A percentile compares a stretch with the other conserved stretches of the same genome.
Conservation (phyloP, 2,113 vertebrate genomes). For the Marcusenius ussheri region DNA sequence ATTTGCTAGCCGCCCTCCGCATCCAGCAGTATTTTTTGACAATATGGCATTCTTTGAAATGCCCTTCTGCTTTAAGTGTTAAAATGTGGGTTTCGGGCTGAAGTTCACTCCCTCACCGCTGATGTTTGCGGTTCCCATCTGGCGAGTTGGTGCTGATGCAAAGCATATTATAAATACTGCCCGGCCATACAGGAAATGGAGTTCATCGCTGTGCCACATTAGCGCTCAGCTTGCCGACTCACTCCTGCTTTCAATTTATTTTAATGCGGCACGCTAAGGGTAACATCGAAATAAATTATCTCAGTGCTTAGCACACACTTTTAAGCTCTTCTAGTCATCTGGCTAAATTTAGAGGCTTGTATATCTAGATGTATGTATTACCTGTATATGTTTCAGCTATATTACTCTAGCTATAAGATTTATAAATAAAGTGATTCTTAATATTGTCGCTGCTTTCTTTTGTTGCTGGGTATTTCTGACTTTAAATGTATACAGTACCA, state of each 20-base stretch:
- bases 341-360: background rate
- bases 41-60: background rate
- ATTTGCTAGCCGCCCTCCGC: background rate
- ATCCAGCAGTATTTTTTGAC: background rate
- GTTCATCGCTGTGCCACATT: background rate
- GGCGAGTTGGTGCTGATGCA: background rate
- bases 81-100: background rate
- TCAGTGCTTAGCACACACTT: background rate
- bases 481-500: background rate
- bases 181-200: background rate
- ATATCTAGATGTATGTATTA: background rate
- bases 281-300: background rate
- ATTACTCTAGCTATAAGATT: background rate
- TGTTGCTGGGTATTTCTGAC: background rate
- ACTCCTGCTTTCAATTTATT: slow-evolving; percentile 19
- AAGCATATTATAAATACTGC: slow-evolving; percentile 8
- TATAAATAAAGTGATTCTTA: background rate
- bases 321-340: background rate
- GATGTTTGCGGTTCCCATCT: slow-evolving; percentile 6
- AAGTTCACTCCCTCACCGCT: background rate
- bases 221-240: slow-evolving; percentile 15
- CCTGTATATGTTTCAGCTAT: background rate
- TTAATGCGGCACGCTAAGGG: background rate
- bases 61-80: background rate
- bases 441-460: background rate